Evolutionary conservation across 1,140 invertebrate species (phyloP), one percentile per base, ranked within the genome.

Genomic region (Medauroidea extradentata): DNA sequence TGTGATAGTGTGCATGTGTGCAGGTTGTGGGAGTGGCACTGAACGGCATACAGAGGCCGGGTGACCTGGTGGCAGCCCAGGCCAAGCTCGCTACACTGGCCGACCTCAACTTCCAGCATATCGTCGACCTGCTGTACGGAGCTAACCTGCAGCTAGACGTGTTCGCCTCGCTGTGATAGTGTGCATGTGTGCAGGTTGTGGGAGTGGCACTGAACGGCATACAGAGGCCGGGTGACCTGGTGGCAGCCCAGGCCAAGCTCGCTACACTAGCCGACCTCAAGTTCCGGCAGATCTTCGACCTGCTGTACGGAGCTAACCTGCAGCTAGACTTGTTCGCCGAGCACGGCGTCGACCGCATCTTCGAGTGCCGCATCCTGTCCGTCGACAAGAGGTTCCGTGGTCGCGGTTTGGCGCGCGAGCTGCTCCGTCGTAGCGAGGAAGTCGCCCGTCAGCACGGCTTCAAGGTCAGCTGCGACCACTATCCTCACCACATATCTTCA

Each of bases 351-450:
- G 83, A 88, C 27, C 79, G 83, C 56, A 81, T 90, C n/a, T 87
- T 92, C 64, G 89, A 92, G 70, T 85, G 87, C 62, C 79, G 89
- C 46, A 90, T 92, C 60, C 81, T 92, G 9, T 89, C 87, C 24
- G 87, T 91, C 5, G 85, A 88, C 57, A 77, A 82, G 21, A 71
- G 76, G 43, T 88, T 81, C 59, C 78, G 89, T 8, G 88, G 88
- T 0, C 78, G 74, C 63, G 88, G 89, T 11, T 74, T 91, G 42
- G 88, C 87, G 1, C 85, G 85, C 60, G 78, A 86, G 62, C 75
- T 92, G 8, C 82, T 91, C 69, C 73, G 73, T 7, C 78, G 80
- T 18, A 85, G 85, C 65, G 78, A 87, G 55, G 75, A 82, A 18
- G 72, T 83, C n/a, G 88, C 87, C 0, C 80, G 73, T 63, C 77